phyloP scores from a whole-genome alignment of 2,113 vertebrate species.

The Odocoileus virginianus region DNA sequence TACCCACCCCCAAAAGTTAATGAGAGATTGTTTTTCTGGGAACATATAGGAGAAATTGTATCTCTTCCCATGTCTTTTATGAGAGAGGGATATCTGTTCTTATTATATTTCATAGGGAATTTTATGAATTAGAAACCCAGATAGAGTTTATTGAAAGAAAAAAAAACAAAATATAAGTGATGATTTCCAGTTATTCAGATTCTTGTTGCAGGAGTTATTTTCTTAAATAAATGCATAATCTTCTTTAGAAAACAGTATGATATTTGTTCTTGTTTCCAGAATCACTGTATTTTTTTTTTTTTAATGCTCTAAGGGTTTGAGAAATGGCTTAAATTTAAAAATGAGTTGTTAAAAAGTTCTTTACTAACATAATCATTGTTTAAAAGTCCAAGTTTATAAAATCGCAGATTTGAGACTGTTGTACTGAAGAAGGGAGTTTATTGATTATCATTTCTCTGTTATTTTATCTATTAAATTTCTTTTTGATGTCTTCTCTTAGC shows the following conservation, averaged over 20 bases:
- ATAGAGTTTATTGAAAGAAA: constrained; percentile 10
- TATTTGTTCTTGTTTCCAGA: background rate
- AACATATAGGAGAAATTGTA: background rate
- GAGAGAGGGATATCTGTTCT: background rate
- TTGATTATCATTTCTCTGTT: constrained; percentile 1
- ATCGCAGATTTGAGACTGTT: constrained; percentile 5
- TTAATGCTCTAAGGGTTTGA: background rate
- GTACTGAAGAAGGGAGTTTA: background rate
- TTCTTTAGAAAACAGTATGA: constrained; percentile 11
- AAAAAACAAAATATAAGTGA: background rate
- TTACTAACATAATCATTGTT: background rate
- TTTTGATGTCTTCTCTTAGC: constrained; percentile 78
- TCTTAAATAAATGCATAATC: background rate
- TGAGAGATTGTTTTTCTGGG: background rate
- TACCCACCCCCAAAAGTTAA: background rate
- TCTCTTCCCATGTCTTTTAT: background rate
- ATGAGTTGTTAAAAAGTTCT: background rate
- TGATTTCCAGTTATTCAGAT: background rate
- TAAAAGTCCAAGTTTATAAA: constrained; percentile 36
- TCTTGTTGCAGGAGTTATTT: constrained; percentile 3
- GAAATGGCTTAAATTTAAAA: background rate
- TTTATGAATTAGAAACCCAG: constrained; percentile 34
- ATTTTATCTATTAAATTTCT: constrained; percentile 41
- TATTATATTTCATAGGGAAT: constrained; percentile 9
- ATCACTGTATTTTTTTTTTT: background rate